These are phyloP conservation scores for Montipora capitata DNA, from an alignment of 92 coral and sea anemone genomes.

Conservation along the genomic window DNA sequence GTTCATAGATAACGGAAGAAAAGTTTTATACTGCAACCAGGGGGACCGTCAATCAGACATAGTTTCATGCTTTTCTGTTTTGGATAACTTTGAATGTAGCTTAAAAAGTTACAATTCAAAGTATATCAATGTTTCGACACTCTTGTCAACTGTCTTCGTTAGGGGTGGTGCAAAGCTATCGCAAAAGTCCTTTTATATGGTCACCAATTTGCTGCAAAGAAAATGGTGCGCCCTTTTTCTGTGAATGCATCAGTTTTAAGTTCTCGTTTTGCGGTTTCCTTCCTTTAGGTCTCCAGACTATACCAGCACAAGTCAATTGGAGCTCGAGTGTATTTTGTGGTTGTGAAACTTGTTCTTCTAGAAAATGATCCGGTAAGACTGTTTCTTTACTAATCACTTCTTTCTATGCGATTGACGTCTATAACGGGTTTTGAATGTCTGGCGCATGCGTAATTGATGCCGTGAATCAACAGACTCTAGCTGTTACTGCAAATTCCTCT, in stretches of 20 bases:
- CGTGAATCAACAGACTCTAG: background rate
- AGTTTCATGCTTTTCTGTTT: too few relatives aligned
- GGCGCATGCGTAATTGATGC: background rate
- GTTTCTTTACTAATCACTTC: background rate
- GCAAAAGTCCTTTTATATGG: too few relatives aligned
- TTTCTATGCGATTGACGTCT: background rate
- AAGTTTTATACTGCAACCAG: too few relatives aligned
- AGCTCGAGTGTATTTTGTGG: conserved; percentile 79
- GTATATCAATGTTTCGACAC: too few relatives aligned
- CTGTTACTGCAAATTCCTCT: too few relatives aligned
- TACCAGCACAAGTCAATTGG: conserved; percentile 95
- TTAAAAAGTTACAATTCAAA: too few relatives aligned
- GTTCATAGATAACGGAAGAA: too few relatives aligned
- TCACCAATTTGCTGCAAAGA: too few relatives aligned
- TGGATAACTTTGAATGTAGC: background rate
- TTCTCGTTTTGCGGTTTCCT: background rate
- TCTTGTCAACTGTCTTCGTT: too few relatives aligned
- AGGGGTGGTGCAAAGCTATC: too few relatives aligned
- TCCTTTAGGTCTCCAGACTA: conserved; percentile 85
- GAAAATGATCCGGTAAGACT: conserved; percentile 93
- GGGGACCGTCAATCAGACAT: too few relatives aligned
- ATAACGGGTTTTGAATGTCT: background rate
- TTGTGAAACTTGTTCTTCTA: conserved; percentile 83
- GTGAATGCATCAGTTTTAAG: too few relatives aligned
- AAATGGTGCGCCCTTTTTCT: background rate